Conservation (phyloP, 2,888 invertebrate species). For the Yponomeuta plumbellus region DNA sequence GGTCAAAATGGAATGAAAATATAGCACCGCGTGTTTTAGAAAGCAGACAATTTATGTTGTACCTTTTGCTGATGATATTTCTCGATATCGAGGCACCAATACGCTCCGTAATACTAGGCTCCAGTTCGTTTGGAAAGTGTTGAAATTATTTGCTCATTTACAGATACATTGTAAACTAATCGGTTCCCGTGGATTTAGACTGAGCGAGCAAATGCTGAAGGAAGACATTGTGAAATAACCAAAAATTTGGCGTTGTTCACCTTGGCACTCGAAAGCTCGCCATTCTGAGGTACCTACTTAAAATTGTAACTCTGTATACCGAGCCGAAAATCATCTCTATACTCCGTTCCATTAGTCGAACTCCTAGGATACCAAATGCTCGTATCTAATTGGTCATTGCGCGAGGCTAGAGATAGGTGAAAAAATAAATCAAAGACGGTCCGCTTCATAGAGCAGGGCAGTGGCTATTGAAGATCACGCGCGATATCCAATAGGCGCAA, state of each 20-base stretch:
- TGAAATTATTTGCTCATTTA: slow-evolving; percentile 2
- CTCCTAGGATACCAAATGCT: too few relatives aligned
- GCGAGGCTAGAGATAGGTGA: too few relatives aligned
- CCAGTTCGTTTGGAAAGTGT: background rate
- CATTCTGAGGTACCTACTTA: too few relatives aligned
- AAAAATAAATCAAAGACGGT: too few relatives aligned
- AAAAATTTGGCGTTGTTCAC: too few relatives aligned
- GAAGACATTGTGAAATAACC: background rate
- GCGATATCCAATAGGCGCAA: too few relatives aligned
- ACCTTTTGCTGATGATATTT: slow-evolving; percentile 1
- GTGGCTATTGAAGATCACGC: too few relatives aligned
- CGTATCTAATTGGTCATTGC: too few relatives aligned
- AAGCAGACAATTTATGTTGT: background rate
- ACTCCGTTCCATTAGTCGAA: too few relatives aligned
- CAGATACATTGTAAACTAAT: slow-evolving; percentile 3
- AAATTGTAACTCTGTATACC: too few relatives aligned
- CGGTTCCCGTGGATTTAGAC: background rate
- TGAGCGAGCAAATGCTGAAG: background rate
- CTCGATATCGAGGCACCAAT: slow-evolving; percentile 1
- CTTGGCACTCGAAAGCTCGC: background rate
- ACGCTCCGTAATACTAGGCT: background rate
- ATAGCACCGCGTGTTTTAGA: background rate
- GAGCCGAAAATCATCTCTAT: too few relatives aligned
- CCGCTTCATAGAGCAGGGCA: too few relatives aligned
- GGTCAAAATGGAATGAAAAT: background rate